phyloP scores from a whole-genome alignment of 1,140 invertebrate genomes.

The Luehdorfia chinensis region DNA sequence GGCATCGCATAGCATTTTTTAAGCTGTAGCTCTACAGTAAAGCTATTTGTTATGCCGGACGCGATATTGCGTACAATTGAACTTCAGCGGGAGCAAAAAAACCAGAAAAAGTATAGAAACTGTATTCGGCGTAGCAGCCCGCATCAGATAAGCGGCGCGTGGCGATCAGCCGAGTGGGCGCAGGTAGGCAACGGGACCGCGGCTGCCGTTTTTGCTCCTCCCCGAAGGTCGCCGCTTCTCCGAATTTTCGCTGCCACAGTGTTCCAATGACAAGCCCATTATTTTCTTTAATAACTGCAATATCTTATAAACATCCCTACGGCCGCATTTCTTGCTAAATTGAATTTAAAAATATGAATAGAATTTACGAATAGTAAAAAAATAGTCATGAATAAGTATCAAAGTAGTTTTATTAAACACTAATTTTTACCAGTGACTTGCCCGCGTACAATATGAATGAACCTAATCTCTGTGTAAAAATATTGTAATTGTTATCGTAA shows the following conservation, averaged over 20 bases:
- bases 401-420: too few relatives aligned
- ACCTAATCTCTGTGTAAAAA: too few relatives aligned
- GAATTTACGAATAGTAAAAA: too few relatives aligned
- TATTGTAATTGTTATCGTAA: too few relatives aligned
- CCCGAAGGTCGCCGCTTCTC: slow-evolving; percentile 24
- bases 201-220: slow-evolving; percentile 25
- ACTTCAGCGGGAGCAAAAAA: not conserved
- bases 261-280: slow-evolving; percentile 11
- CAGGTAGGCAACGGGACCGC: slow-evolving; percentile 35
- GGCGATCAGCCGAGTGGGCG: slow-evolving; percentile 28
- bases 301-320: slow-evolving; percentile 15
- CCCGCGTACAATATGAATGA: too few relatives aligned
- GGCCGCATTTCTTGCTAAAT: not conserved
- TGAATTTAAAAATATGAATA: too few relatives aligned
- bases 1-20: too few relatives aligned
- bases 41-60: slow-evolving; percentile 8
- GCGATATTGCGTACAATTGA: slow-evolving; percentile 4
- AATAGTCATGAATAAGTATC: too few relatives aligned
- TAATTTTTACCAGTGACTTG: too few relatives aligned
- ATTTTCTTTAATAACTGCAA: slow-evolving; percentile 27
- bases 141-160: slow-evolving; percentile 38
- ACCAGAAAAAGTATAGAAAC: slow-evolving; percentile 11
- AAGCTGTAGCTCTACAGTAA: slow-evolving; percentile 10
- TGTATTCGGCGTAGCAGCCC: slow-evolving; percentile 16
- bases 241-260: slow-evolving; percentile 26